Percentiles rank a stretch among this genome's conserved stretches.
phyloP scores from a whole-genome alignment of 2,888 invertebrate species.

The Epiblema foenella region DNA sequence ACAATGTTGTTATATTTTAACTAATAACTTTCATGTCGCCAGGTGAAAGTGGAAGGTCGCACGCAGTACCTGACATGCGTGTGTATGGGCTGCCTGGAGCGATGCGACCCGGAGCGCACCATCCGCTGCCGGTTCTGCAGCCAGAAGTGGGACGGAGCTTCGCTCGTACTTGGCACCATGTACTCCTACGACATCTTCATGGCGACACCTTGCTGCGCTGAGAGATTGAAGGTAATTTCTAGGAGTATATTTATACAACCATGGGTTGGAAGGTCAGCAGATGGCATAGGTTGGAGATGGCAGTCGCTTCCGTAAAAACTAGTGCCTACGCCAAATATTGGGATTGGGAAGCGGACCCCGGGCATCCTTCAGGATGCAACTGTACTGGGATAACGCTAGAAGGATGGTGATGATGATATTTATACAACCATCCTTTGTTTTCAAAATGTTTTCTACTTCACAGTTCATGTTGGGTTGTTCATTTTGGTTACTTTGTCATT shows the following conservation, averaged over 20 bases:
- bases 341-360: too few relatives aligned
- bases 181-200: constrained; percentile 99
- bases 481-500: too few relatives aligned
- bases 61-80: constrained; percentile 96
- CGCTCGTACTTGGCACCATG: constrained; percentile 97
- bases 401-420: too few relatives aligned
- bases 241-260: background rate
- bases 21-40: constrained; percentile 53
- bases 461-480: too few relatives aligned
- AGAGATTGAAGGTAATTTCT: constrained; percentile 92
- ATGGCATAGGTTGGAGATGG: too few relatives aligned
- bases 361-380: too few relatives aligned
- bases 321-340: too few relatives aligned
- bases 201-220: constrained; percentile 97
- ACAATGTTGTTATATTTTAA: background rate
- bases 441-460: background rate
- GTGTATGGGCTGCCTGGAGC: constrained; percentile 97
- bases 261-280: too few relatives aligned
- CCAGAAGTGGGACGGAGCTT: constrained; percentile 96
- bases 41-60: constrained; percentile 96
- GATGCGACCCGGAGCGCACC: constrained; percentile 89
- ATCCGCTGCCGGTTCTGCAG: constrained; percentile 94
- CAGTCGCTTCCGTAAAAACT: too few relatives aligned
- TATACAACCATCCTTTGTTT: too few relatives aligned
- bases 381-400: too few relatives aligned